These are phyloP conservation scores for Trematocara nigrifrons DNA, from an alignment of 2,113 vertebrate species.

Conservation along the genomic window DNA sequence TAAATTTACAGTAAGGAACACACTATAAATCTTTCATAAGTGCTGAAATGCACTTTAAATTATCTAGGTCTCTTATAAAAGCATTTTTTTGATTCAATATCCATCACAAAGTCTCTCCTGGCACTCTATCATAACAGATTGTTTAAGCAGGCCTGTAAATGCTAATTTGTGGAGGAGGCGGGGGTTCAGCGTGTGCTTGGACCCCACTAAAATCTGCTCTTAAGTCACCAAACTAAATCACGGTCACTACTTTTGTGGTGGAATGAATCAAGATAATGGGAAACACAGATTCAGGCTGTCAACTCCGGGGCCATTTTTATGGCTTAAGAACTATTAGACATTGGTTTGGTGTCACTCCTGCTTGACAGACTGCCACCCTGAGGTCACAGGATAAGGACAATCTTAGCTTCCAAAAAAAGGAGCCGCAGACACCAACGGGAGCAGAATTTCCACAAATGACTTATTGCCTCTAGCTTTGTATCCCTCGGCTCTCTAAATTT, in stretches of 20 bases:
- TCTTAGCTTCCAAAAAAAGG: slow-evolving; percentile 21
- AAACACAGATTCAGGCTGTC: slow-evolving; percentile 48
- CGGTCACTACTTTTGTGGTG: slow-evolving; percentile 39
- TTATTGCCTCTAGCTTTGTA: slow-evolving; percentile 24
- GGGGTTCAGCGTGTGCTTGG: not conserved
- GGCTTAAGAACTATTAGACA: slow-evolving; percentile 57
- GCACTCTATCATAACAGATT: slow-evolving; percentile 17
- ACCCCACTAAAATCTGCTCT: slow-evolving; percentile 24
- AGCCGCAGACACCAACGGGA: slow-evolving; percentile 5
- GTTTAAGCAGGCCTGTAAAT: slow-evolving; percentile 34
- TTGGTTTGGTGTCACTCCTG: slow-evolving; percentile 58
- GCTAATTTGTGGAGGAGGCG: slow-evolving; percentile 33
- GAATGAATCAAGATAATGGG: slow-evolving; percentile 63
- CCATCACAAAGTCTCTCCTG: not conserved
- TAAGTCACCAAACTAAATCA: slow-evolving; percentile 25
- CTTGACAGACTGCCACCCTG: slow-evolving; percentile 53
- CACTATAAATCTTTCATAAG: slow-evolving; percentile 46
- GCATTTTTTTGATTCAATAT: not conserved
- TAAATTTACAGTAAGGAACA: slow-evolving; percentile 35
- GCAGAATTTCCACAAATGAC: slow-evolving; percentile 32
- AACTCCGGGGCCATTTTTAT: slow-evolving; percentile 57
- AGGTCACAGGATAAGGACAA: slow-evolving; percentile 41
- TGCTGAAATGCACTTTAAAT: slow-evolving; percentile 42
- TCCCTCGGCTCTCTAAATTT: slow-evolving; percentile 35
- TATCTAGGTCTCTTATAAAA: slow-evolving; percentile 27